Conservation (phyloP, 2,113 vertebrate genomes). For the Bettongia penicillata region DNA sequence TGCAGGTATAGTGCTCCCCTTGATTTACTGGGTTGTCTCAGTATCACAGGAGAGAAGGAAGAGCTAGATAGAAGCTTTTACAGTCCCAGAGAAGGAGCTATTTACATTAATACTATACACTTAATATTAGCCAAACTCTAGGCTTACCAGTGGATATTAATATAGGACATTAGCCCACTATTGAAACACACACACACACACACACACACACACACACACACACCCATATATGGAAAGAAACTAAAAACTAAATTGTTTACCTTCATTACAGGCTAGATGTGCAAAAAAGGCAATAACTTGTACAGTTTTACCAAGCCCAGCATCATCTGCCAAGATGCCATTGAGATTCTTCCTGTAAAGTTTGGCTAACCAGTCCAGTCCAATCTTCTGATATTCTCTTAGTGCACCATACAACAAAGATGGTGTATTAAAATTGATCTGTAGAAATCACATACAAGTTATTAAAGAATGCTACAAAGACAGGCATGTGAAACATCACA, state of each 20-base stretch:
- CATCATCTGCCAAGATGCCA: constrained; percentile 92
- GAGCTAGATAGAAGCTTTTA: not conserved
- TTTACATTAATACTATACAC: not conserved
- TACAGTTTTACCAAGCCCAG: constrained; percentile 90
- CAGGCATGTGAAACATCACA: not conserved
- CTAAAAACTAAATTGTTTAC: constrained; percentile 71
- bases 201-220: not conserved
- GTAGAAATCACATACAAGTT: not conserved
- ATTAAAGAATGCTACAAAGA: not conserved
- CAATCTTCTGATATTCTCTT: constrained; percentile 91
- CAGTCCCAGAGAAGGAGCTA: not conserved
- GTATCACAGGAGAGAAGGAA: not conserved
- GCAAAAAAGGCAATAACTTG: constrained; percentile 93
- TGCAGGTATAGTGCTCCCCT: not conserved
- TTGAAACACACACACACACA: too few relatives aligned
- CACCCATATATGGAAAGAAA: not conserved
- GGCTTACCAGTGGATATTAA: not conserved
- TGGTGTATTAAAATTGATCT: constrained; percentile 80
- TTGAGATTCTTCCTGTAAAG: constrained; percentile 90
- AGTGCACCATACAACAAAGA: constrained; percentile 86
- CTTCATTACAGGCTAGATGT: constrained; percentile 90
- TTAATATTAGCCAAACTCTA: not conserved
- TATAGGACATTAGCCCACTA: rapidly evolving
- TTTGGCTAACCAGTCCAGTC: constrained; percentile 91
- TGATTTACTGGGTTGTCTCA: not conserved